phyloP scores from a whole-genome alignment of 2,113 vertebrate genomes.

The Rousettus leschenaultii region DNA sequence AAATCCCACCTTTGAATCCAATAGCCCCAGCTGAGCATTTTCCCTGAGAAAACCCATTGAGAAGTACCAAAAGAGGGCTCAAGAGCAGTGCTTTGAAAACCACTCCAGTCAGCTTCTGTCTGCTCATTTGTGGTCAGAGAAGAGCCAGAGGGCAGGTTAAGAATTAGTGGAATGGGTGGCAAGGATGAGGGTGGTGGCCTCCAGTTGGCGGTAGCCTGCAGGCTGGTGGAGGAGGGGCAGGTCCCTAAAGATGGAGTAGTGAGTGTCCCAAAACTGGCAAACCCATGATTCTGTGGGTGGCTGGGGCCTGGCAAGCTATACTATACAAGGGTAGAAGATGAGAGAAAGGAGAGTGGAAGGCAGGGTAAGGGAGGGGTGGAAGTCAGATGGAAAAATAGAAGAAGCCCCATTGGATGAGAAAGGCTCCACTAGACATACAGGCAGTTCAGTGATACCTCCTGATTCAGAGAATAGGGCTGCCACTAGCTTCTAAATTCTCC shows the following conservation, averaged over 20 bases:
- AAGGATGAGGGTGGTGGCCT: background rate
- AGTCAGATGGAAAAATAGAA: background rate
- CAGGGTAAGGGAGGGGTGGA: background rate
- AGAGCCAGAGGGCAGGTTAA: background rate
- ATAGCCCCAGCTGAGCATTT: background rate
- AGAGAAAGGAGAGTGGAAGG: background rate
- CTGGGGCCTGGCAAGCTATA: conserved; percentile 4
- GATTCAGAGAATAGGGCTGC: background rate
- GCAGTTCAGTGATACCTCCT: background rate
- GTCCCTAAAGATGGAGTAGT: background rate
- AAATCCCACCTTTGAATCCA: background rate
- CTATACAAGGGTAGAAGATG: background rate
- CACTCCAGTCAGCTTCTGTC: background rate
- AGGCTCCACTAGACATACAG: background rate
- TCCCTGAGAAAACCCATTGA: conserved; percentile 1
- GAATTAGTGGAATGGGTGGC: background rate
- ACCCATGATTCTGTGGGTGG: background rate
- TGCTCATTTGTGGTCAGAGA: background rate
- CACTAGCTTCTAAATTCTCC: background rate
- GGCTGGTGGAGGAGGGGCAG: background rate
- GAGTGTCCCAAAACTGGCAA: background rate
- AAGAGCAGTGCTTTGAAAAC: background rate
- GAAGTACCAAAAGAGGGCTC: background rate
- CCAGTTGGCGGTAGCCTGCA: background rate
- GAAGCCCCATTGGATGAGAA: background rate